A percentile compares a stretch with the other conserved stretches of the same genome.
phyloP scores from a whole-genome alignment of 2,797 vertebrate genomes.

The Cryptoblepharus egeriae region DNA sequence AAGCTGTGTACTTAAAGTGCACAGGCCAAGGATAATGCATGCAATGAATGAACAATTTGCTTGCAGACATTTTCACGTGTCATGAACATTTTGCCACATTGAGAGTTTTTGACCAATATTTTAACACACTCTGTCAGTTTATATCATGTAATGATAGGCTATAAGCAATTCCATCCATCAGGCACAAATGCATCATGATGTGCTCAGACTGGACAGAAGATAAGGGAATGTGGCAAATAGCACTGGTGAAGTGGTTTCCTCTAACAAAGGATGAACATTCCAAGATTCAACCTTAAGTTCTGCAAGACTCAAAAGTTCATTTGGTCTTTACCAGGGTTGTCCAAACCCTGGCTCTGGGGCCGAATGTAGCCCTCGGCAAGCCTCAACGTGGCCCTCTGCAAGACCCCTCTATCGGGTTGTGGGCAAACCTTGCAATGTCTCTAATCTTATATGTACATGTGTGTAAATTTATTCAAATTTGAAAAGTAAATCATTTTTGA shows the following conservation, averaged over 20 bases:
- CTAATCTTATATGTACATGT: no score
- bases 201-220: neutral
- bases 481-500: no score
- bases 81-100: constrained; percentile 15
- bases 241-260: neutral
- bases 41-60: constrained; percentile 26
- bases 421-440: no score
- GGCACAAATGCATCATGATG: neutral
- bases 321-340: no score
- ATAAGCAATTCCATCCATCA: neutral
- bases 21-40: constrained; percentile 8
- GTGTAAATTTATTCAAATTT: no score
- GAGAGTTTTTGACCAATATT: constrained; percentile 6
- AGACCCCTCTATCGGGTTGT: no score
- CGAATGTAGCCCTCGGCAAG: no score
- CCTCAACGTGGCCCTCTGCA: no score
- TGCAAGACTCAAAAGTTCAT: constrained; percentile 10
- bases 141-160: constrained; percentile 22
- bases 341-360: no score
- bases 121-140: constrained; percentile 46
- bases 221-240: neutral
- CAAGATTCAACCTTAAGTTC: neutral
- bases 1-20: neutral
- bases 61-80: constrained; percentile 35
- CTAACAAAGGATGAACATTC: neutral